Evolutionary conservation across 2,797 vertebrate species (phyloP).

Genomic region (Sylvia borin): DNA sequence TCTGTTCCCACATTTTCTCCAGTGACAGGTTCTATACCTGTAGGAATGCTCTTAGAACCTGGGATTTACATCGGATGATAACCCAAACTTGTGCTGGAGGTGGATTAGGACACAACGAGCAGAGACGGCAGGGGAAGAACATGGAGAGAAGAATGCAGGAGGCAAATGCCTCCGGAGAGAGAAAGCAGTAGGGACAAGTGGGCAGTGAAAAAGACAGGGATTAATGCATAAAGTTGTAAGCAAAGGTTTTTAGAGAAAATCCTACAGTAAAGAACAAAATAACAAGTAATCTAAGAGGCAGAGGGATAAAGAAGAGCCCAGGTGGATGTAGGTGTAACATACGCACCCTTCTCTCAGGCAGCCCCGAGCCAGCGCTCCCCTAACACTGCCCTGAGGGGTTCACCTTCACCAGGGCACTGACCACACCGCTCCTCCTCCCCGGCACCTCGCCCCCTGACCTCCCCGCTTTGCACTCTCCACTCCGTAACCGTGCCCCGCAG

Average conservation of each 20-base stretch:
- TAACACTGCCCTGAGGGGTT: rapidly evolving
- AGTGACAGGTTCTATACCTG: not conserved
- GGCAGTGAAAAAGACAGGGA: rapidly evolving
- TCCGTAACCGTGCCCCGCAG: rapidly evolving
- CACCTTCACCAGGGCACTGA: rapidly evolving
- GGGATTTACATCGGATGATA: not conserved
- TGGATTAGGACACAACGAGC: rapidly evolving
- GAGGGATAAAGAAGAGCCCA: rapidly evolving
- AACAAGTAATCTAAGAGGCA: rapidly evolving
- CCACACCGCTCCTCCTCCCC: not conserved
- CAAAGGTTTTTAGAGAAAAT: not conserved
- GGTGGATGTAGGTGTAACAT: rapidly evolving
- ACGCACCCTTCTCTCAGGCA: rapidly evolving
- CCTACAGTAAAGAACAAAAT: rapidly evolving
- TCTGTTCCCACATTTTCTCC: not conserved
- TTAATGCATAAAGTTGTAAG: rapidly evolving
- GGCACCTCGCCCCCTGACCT: rapidly evolving
- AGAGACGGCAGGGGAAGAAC: not conserved
- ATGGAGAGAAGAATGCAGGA: rapidly evolving
- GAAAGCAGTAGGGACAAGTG: rapidly evolving
- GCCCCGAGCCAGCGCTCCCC: rapidly evolving
- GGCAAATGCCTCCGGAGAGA: rapidly evolving
- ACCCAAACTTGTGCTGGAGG: not conserved
- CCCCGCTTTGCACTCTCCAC: rapidly evolving
- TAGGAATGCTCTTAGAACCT: not conserved